Evolutionary conservation across 1,140 invertebrate species (phyloP), one percentile per base, ranked within the genome.

Genomic region (Pachypeltis micranthus): DNA sequence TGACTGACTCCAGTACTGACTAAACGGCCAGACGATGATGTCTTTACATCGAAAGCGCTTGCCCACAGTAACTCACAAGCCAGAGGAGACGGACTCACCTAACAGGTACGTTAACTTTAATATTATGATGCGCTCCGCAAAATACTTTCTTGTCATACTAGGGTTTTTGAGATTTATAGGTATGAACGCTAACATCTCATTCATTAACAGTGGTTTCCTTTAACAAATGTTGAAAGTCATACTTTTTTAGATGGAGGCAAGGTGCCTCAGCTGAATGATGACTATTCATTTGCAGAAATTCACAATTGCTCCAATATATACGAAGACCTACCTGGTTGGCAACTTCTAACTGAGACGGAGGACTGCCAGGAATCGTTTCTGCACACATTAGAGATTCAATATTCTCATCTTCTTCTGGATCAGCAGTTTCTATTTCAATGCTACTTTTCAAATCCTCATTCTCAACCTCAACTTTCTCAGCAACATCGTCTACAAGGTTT

Each of bases 351-450:
- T 57, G 55, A 24, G 55, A 29, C 27, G 55, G 23, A 21, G 55
- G 55, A 29, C 55, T 57, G 21, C 55, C 27, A 26, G 55, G 55
- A 7, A 57, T 57, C 10, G 55, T 57, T 28, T 57, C 55, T 57
- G 23, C 55, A 57, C 55, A 57, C 16, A 57, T 57, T 4, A 57
- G 19, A 23, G 55, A 57, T 26, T 57, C 55, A 21, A 57, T 25
- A 25, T 57, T 57, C 27, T 57, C 55, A 26, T 57, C 55, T 27
- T 57, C 55, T 7, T 57, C 55, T 10, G 16, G 21, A 12, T 57
- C 55, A 12, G 55, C 55, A 26, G 23, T 57, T 57, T 23, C 55
- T 39, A n/a, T 39, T 39, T 39, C 10, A 10, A 39, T 39, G 25
- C 27, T 28, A 57, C 21, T 27, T 7, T 57, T 7, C 23, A 29